Percentiles rank a stretch among this genome's conserved stretches.
Conservation (phyloP, 2,888 invertebrate genomes). For the Eumacrocentrus americanus region DNA sequence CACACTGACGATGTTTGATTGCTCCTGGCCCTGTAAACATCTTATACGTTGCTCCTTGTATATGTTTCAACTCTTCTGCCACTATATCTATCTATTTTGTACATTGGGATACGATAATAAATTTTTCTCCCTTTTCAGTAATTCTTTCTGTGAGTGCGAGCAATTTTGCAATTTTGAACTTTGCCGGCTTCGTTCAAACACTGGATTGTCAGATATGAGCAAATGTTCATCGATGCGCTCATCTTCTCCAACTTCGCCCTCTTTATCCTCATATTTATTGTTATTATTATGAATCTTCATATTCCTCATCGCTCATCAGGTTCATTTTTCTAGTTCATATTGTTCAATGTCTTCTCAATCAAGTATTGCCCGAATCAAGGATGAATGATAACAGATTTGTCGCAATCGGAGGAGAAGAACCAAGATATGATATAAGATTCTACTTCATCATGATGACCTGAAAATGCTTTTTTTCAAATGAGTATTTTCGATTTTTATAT, state of each 20-base stretch:
- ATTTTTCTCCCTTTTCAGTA: slow-evolving; percentile 68
- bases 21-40: slow-evolving; percentile 75
- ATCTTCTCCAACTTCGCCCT: slow-evolving; percentile 62
- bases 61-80: slow-evolving; percentile 68
- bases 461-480: slow-evolving; percentile 52
- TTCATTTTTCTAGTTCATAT: slow-evolving; percentile 64
- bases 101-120: slow-evolving; percentile 93
- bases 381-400: slow-evolving; percentile 90
- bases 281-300: background rate
- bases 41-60: slow-evolving; percentile 65
- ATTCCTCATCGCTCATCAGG: slow-evolving; percentile 68
- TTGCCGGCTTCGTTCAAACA: slow-evolving; percentile 67
- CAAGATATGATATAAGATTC: slow-evolving; percentile 72
- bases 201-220: slow-evolving; percentile 73
- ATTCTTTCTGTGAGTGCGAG: slow-evolving; percentile 66
- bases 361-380: slow-evolving; percentile 73
- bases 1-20: slow-evolving; percentile 79
- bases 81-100: slow-evolving; percentile 79
- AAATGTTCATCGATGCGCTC: slow-evolving; percentile 69
- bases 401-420: slow-evolving; percentile 83
- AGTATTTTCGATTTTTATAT: slow-evolving; percentile 44
- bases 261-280: slow-evolving; percentile 12
- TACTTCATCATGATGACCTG: slow-evolving; percentile 57
- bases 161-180: slow-evolving; percentile 73
- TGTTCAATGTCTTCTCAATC: slow-evolving; percentile 59